Evolutionary conservation across 1,140 invertebrate genomes (phyloP), one percentile per base, ranked within the genome.

Genomic region (Orchestia grillus): DNA sequence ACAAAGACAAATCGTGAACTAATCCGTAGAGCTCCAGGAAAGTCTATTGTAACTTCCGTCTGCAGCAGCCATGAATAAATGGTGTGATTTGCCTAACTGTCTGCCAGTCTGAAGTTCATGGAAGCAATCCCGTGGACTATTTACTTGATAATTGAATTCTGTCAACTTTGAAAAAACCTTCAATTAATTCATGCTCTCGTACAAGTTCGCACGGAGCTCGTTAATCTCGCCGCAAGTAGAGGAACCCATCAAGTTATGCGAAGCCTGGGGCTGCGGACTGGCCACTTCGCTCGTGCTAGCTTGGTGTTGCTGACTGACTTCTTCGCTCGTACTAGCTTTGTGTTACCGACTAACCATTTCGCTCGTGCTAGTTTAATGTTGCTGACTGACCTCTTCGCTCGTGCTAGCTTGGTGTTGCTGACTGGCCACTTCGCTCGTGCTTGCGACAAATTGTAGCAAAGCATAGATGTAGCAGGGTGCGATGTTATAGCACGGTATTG

Each of bases 101-200:
- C 88, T 8, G 88, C 88, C 88, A 41, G 88, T 3, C 43, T 41
- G 41, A 90, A 90, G 88, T 90, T 44, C 43, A 90, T 44, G 88
- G n/a, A 90, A 90, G 43, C 42, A 90, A 90, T 90, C 16, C 88
- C 43, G 88, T 42, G 88, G 8, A 8, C 43, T 41, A 42, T 41
- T 90, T 90, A 90, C 41, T 42, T 90, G 88, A 42, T 90, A 90
- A 90, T 90, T 90, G 88, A 90, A 90, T 90, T 44, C 43, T 90
- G 88, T 90, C 88, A 90, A 90, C 88, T 90, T 90, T 11, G n/a
- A 44, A 90, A 90, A 90, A 90, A 4, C 16, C 41, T 3, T 90
- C 43, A 28, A 90, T 90, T 90, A 90, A 90, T 90, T 90, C 28
- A 44, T 90, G 88, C 43, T 42, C n/a, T 16, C 88, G n/a, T 90